Percentiles rank a stretch among this genome's conserved stretches.
Evolutionary conservation across 2,888 invertebrate species (phyloP).

Genomic region (Chymomyza fuscimana): DNA sequence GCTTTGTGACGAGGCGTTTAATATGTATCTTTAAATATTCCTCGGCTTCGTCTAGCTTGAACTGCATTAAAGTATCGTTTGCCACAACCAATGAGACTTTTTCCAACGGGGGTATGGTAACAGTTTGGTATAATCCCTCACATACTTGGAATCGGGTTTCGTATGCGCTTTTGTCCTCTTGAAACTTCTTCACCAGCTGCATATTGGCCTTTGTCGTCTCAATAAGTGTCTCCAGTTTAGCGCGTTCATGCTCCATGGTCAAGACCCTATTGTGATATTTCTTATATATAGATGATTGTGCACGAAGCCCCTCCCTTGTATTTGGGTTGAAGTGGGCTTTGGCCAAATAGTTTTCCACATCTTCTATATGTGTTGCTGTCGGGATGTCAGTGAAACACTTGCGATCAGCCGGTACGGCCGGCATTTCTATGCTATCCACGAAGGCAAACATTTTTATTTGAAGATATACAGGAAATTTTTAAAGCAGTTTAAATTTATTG

Average conservation of each 20-base stretch:
- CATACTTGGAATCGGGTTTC: conserved; percentile 19
- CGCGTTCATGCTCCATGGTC: background rate
- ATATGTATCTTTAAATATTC: conserved; percentile 16
- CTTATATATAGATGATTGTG: background rate
- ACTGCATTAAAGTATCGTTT: conserved; percentile 23
- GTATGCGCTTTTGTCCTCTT: background rate
- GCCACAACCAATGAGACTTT: conserved; percentile 21
- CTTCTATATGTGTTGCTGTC: background rate
- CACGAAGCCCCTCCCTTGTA: background rate
- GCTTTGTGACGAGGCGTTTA: conserved; percentile 7
- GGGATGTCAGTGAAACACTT: background rate
- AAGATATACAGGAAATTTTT: too few relatives aligned
- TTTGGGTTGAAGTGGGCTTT: background rate
- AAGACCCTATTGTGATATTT: background rate
- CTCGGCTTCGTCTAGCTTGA: conserved; percentile 25
- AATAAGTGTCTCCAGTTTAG: background rate
- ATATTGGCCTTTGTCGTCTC: conserved; percentile 32
- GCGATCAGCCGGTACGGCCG: background rate
- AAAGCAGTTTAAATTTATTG: too few relatives aligned
- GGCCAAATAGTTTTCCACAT: background rate
- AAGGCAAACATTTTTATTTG: background rate
- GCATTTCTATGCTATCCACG: background rate
- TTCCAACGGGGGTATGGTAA: conserved; percentile 19
- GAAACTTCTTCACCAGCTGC: conserved; percentile 22
- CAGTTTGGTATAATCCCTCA: conserved; percentile 13